These are phyloP conservation scores for Acheta domesticus DNA, from an alignment of 2,888 invertebrate species.

Conservation along the genomic window DNA sequence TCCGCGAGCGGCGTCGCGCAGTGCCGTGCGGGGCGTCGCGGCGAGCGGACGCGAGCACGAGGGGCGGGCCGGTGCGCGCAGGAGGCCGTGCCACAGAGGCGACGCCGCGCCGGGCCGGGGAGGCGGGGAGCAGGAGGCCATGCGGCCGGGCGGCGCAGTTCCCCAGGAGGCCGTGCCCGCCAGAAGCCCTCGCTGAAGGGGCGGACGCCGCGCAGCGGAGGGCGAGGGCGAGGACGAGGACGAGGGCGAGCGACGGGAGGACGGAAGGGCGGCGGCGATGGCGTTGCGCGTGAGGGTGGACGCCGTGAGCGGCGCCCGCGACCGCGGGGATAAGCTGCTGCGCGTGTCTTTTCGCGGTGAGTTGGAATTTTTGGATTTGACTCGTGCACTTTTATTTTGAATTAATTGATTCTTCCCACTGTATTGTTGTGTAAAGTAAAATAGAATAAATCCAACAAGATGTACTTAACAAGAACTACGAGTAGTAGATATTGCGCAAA, in stretches of 20 bases:
- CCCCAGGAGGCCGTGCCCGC: background rate
- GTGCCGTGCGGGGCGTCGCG: background rate
- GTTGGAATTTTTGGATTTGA: background rate
- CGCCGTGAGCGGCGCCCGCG: slow-evolving; percentile 9
- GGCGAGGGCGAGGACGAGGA: no score
- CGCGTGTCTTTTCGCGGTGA: background rate
- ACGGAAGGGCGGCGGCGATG: background rate
- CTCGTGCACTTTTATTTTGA: no score
- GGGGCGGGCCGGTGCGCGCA: background rate
- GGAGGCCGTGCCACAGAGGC: background rate
- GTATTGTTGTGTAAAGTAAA: no score
- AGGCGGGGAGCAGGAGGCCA: background rate
- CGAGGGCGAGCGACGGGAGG: no score
- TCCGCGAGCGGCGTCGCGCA: background rate
- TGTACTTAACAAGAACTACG: no score
- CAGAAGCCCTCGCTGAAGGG: no score
- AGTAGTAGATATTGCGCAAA: no score
- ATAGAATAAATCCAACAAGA: no score
- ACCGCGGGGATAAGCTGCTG: background rate
- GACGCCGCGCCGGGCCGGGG: background rate
- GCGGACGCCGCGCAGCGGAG: no score
- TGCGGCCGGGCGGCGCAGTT: background rate
- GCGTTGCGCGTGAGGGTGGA: background rate
- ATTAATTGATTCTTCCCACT: no score
- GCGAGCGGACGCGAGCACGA: background rate